Evolutionary conservation across 2,888 invertebrate genomes (phyloP), one percentile per base, ranked within the genome.

Genomic region (Ormyrus pomaceus): DNA sequence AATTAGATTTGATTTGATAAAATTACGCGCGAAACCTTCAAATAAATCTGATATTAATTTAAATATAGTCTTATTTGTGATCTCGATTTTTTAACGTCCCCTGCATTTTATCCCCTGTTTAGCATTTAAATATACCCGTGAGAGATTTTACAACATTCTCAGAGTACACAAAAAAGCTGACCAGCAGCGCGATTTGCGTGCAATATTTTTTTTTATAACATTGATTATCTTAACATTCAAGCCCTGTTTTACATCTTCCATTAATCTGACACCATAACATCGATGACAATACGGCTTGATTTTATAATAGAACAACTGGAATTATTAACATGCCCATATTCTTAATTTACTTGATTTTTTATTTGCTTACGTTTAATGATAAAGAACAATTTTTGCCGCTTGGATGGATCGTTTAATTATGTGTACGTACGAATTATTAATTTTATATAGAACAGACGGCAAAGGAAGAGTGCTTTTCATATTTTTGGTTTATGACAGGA

Each of bases 271-370:
- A 69, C 56, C 45, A 61, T 82, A 82, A 84, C 82, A 84, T 72
- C 82, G 74, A 82, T 72, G 79, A 84, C 53, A 82, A 79, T 79
- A 75, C 79, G 77, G 77, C 80, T 78, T 74, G 82, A 80, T 34
- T 34, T 34, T 34, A 34, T 80, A 80, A 82, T 81, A 78, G 75
- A 80, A 83, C 70, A 82, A 83, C 71, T 84, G 81, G 79, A 83
- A 83, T 82, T 77, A 79, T 84, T 83, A 83, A 82, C 79, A 81
- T 83, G 78, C 77, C 80, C 75, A 77, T 75, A 83, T 73, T 53
- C 53, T 71, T 68, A 50, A 70, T 50, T 19, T 65, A 62, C 13
- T 59, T 53, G 50, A 8, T 64, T 65, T 59, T 66, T 58, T 65
- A 9, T 51, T 75, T 46, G 13, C 55, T 75, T 46, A 75, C 50